A percentile compares a stretch with the other conserved stretches of the same genome.
phyloP scores from a whole-genome alignment of 2,888 invertebrate species.

The Drosophila monieri region DNA sequence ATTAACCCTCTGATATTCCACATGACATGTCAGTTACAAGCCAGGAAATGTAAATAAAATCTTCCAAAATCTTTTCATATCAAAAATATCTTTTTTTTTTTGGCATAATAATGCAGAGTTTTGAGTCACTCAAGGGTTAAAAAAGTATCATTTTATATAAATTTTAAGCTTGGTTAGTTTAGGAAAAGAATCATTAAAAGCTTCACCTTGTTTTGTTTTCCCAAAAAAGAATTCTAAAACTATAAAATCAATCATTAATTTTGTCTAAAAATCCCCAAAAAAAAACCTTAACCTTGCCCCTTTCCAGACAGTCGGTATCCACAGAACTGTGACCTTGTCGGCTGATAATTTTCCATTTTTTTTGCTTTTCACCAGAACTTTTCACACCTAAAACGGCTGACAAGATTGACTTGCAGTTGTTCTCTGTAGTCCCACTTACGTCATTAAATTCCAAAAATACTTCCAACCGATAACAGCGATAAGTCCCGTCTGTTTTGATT shows the following conservation, averaged over 20 bases:
- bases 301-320: conserved; percentile 1
- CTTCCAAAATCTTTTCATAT: not conserved
- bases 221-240: not conserved
- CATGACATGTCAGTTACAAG: conserved; percentile 15
- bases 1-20: conserved; percentile 16
- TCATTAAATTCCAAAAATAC: conserved; percentile 73
- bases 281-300: not conserved
- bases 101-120: not conserved
- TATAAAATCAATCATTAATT: not conserved
- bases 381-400: conserved; percentile 2
- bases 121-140: not conserved
- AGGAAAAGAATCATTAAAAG: not conserved
- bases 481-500: conserved; percentile 43
- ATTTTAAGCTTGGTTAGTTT: not conserved
- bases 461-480: conserved; percentile 54
- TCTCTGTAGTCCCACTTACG: conserved; percentile 52
- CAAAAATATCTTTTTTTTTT: not conserved
- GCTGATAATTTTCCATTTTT: conserved; percentile 34
- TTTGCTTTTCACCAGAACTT: not conserved
- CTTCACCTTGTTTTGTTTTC: not conserved
- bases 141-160: not conserved
- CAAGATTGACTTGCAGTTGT: conserved; percentile 43
- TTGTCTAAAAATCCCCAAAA: not conserved
- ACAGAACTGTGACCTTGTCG: conserved; percentile 40
- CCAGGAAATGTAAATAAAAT: conserved; percentile 1